phyloP scores from a whole-genome alignment of 2,797 vertebrate species.

The Rhinoraja longicauda region DNA sequence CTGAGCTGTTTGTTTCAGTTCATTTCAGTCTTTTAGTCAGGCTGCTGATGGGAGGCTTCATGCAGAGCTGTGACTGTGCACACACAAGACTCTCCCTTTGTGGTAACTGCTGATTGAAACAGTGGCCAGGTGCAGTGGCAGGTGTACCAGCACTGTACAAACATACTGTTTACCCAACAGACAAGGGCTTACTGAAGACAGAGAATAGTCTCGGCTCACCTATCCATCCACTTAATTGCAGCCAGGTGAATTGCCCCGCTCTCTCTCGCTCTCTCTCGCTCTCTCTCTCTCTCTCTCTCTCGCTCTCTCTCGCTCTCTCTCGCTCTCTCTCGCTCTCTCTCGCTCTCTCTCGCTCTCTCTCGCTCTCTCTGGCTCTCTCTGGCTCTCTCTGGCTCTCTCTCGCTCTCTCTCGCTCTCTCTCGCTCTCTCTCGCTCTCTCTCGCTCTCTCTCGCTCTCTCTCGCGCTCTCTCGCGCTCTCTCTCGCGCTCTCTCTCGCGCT shows the following conservation, averaged over 20 bases:
- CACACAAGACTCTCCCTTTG: neutral
- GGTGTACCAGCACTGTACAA: slow-evolving; percentile 74
- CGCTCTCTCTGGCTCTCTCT: too few relatives aligned
- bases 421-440: too few relatives aligned
- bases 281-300: too few relatives aligned
- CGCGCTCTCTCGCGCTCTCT: too few relatives aligned
- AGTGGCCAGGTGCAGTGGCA: slow-evolving; percentile 71
- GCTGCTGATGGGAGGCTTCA: neutral
- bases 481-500: too few relatives aligned
- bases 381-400: too few relatives aligned
- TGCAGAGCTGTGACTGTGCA: neutral
- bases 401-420: too few relatives aligned
- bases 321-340: too few relatives aligned
- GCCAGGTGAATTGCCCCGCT: slow-evolving; percentile 3
- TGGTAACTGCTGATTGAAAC: neutral
- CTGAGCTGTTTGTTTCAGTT: slow-evolving; percentile 1
- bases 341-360: too few relatives aligned
- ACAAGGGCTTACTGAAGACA: slow-evolving; percentile 29
- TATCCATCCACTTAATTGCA: slow-evolving; percentile 6
- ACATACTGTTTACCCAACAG: slow-evolving; percentile 55
- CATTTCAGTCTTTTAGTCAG: neutral
- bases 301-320: too few relatives aligned
- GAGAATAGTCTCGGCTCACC: neutral
- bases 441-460: too few relatives aligned
- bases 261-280: neutral